Conservation (phyloP, 2,113 vertebrate genomes). For the Lipophrys pholis region DNA sequence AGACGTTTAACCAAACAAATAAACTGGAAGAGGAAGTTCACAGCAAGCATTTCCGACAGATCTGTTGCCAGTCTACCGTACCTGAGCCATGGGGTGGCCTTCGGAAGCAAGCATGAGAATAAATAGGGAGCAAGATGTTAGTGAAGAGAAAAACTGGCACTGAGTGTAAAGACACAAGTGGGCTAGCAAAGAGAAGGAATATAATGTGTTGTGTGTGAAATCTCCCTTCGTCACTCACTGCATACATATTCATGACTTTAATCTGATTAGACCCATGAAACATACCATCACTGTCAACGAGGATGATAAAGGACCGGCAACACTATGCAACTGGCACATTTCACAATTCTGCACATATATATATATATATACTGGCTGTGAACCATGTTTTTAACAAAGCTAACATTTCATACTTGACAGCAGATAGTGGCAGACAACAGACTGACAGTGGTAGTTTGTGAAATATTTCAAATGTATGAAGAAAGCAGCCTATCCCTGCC, state of each 20-base stretch:
- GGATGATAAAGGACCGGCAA: neutral
- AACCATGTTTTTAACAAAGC: neutral
- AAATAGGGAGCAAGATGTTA: conserved; percentile 69
- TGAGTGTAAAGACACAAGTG: conserved; percentile 19
- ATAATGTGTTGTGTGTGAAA: neutral
- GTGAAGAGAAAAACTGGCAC: conserved; percentile 38
- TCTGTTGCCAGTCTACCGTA: conserved; percentile 62
- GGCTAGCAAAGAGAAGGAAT: conserved; percentile 15
- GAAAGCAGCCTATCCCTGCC: too few species aligned
- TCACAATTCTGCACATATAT: neutral
- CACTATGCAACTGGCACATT: neutral
- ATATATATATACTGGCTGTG: neutral
- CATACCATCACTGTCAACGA: neutral
- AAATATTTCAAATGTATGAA: too few species aligned
- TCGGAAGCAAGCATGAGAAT: conserved; percentile 79
- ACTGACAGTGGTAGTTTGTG: too few species aligned
- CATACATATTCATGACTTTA: neutral
- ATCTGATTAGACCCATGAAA: neutral
- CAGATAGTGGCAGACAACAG: neutral
- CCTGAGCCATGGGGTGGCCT: conserved; percentile 75
- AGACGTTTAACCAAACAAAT: neutral
- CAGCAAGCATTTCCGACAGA: conserved; percentile 10
- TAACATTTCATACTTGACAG: neutral
- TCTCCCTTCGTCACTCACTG: neutral
- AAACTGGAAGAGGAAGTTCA: neutral